phyloP scores from a whole-genome alignment of 2,888 invertebrate species.

The Drosophila neotestacea region DNA sequence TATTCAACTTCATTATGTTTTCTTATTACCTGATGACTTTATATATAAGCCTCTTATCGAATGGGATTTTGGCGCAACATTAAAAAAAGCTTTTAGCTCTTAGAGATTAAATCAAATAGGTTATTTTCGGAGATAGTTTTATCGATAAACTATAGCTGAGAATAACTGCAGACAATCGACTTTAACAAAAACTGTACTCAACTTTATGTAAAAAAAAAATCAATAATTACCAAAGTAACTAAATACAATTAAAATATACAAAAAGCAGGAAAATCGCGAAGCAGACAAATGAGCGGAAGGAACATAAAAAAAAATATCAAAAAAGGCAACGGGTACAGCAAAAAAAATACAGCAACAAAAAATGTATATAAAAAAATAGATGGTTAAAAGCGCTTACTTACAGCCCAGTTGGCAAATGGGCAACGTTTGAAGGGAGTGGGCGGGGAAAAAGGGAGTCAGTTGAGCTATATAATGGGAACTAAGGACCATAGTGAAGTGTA shows the following conservation, averaged over 20 bases:
- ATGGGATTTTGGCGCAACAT: too few relatives aligned
- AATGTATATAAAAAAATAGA: slow-evolving; percentile 20
- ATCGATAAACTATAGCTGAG: slow-evolving; percentile 1
- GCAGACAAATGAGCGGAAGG: slow-evolving; percentile 67
- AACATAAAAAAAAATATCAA: slow-evolving; percentile 30
- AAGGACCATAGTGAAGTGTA: slow-evolving; percentile 18
- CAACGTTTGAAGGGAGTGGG: slow-evolving; percentile 34
- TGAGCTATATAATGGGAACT: background rate
- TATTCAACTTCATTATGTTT: too few relatives aligned
- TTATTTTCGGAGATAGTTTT: background rate
- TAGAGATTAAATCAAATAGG: too few relatives aligned
- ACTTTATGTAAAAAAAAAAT: slow-evolving; percentile 45
- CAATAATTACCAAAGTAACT: slow-evolving; percentile 74
- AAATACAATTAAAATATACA: slow-evolving; percentile 71
- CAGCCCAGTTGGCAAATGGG: slow-evolving; percentile 80
- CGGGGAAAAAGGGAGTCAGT: background rate
- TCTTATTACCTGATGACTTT: too few relatives aligned
- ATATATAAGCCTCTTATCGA: too few relatives aligned
- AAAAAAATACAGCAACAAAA: slow-evolving; percentile 39
- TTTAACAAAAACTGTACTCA: slow-evolving; percentile 8
- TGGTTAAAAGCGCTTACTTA: slow-evolving; percentile 74
- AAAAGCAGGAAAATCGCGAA: slow-evolving; percentile 51
- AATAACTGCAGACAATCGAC: background rate
- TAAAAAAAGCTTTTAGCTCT: too few relatives aligned
- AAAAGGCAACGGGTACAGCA: slow-evolving; percentile 27